phyloP scores from a whole-genome alignment of 2,888 invertebrate species.

The Diarsia dahlii region DNA sequence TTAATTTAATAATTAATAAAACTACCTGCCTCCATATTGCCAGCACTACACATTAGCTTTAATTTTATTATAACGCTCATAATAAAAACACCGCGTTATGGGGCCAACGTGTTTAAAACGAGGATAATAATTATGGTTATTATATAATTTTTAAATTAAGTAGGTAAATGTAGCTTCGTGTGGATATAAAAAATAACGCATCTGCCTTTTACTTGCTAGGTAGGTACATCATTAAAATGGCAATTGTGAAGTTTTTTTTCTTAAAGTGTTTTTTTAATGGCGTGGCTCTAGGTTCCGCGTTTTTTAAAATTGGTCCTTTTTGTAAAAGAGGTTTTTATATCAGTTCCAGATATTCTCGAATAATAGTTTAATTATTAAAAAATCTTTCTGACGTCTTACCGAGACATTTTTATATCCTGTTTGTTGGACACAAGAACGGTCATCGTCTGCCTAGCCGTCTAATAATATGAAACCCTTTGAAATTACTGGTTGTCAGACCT shows the following conservation, averaged over 20 bases:
- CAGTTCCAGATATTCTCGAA: background rate
- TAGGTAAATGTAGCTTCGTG: constrained; percentile 36
- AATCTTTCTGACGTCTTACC: background rate
- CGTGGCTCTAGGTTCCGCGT: background rate
- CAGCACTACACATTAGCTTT: constrained; percentile 55
- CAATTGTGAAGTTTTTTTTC: constrained; percentile 1
- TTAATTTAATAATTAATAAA: constrained; percentile 60
- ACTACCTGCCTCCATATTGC: constrained; percentile 49
- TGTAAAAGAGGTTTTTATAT: background rate
- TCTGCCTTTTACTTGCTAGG: constrained; percentile 31
- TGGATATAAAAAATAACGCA: constrained; percentile 34
- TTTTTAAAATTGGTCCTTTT: background rate
- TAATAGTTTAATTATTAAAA: background rate
- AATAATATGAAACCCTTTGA: too few species aligned
- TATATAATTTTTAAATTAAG: constrained; percentile 56
- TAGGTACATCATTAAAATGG: constrained; percentile 22
- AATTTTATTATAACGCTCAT: constrained; percentile 58
- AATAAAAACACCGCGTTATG: constrained; percentile 58
- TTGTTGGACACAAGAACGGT: background rate
- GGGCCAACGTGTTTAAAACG: constrained; percentile 49
- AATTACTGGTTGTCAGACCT: too few species aligned
- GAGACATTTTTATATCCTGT: too few species aligned
- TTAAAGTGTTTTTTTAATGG: background rate
- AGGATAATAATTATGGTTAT: constrained; percentile 54
- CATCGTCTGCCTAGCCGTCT: too few species aligned